Evolutionary conservation across 2,113 vertebrate genomes (phyloP).

Genomic region (Pungitius pungitius): DNA sequence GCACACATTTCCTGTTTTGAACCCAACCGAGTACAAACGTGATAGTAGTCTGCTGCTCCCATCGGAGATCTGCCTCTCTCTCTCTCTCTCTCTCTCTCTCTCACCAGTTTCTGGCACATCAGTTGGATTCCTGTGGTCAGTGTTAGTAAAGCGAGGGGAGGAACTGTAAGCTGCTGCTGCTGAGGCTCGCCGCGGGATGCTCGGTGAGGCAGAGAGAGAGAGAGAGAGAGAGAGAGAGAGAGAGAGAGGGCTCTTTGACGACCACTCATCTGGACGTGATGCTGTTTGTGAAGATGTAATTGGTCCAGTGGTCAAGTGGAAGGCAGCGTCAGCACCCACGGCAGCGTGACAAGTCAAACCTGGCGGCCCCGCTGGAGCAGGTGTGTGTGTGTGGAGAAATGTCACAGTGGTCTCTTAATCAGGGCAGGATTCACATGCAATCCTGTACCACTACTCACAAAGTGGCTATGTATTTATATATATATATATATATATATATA

Average conservation of each 20-base stretch:
- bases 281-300: constrained; percentile 65
- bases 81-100: constrained; percentile 8
- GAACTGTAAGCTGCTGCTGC: constrained; percentile 38
- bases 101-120: constrained; percentile 46
- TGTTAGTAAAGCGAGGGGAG: constrained; percentile 65
- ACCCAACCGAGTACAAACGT: constrained; percentile 8
- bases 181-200: constrained; percentile 28
- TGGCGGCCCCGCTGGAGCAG: constrained; percentile 50
- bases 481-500: no score
- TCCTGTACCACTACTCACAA: neutral
- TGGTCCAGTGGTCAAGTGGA: constrained; percentile 44
- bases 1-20: constrained; percentile 20
- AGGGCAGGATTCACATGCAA: constrained; percentile 4
- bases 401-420: constrained; percentile 21
- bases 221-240: constrained; percentile 1
- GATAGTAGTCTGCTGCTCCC: constrained; percentile 43
- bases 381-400: constrained; percentile 55
- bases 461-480: no score
- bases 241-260: constrained; percentile 42
- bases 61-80: constrained; percentile 9
- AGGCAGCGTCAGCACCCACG: constrained; percentile 34
- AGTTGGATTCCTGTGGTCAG: constrained; percentile 70
- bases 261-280: constrained; percentile 49
- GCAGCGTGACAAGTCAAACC: constrained; percentile 31
- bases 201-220: constrained; percentile 19